Conservation (phyloP, 2,797 vertebrate genomes). For the Sebastes ruberrimus region DNA sequence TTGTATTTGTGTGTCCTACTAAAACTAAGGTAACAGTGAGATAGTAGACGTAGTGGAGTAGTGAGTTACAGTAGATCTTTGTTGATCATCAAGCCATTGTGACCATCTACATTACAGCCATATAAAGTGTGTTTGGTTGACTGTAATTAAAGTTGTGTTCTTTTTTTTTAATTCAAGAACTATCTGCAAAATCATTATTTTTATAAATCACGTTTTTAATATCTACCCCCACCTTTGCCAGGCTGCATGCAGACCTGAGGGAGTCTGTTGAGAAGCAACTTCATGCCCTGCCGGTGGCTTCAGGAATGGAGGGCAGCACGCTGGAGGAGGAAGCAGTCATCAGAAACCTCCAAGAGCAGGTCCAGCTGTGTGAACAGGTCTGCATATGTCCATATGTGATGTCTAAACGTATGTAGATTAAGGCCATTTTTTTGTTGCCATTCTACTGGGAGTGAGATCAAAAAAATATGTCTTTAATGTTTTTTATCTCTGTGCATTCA, state of each 20-base stretch:
- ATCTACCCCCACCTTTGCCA: slow-evolving; percentile 49
- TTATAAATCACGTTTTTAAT: neutral
- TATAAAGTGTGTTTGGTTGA: neutral
- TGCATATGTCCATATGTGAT: neutral
- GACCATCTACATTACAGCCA: neutral
- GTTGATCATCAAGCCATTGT: neutral
- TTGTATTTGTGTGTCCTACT: neutral
- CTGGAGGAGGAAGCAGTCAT: slow-evolving; percentile 80
- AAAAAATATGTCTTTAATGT: neutral
- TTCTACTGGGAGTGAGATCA: neutral
- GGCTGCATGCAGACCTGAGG: slow-evolving; percentile 89
- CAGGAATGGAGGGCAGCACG: slow-evolving; percentile 62
- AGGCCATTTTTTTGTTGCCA: neutral
- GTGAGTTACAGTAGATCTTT: neutral
- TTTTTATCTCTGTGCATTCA: neutral
- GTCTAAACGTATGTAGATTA: neutral
- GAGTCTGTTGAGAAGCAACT: slow-evolving; percentile 87
- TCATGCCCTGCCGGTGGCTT: slow-evolving; percentile 75
- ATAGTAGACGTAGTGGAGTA: neutral
- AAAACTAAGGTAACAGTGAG: neutral
- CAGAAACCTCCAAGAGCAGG: slow-evolving; percentile 89
- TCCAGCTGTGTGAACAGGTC: slow-evolving; percentile 88
- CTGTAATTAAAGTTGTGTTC: neutral
- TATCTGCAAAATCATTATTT: neutral
- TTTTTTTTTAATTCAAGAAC: neutral